A percentile compares a stretch with the other conserved stretches of the same genome.
Conservation (phyloP, 2,113 vertebrate species). For the Redunca redunca region DNA sequence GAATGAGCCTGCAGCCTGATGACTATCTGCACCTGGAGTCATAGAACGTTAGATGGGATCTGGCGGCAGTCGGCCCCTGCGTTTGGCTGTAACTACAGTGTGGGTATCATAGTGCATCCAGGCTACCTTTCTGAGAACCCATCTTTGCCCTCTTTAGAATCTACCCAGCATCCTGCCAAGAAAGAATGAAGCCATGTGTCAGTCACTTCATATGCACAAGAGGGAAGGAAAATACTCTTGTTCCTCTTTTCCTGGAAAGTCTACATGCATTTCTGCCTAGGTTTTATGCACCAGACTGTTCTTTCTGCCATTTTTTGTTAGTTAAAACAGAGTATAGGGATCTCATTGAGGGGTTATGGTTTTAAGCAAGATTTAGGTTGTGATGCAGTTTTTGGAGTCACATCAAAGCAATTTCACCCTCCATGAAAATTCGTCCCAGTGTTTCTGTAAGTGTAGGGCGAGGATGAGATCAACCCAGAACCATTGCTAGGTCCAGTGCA, state of each 20-base stretch:
- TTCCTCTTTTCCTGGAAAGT: not conserved
- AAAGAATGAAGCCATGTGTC: not conserved
- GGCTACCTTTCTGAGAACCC: not conserved
- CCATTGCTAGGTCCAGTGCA: not conserved
- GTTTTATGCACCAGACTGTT: not conserved
- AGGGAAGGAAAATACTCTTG: not conserved
- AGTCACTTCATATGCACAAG: not conserved
- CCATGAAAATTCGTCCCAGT: not conserved
- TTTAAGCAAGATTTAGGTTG: not conserved
- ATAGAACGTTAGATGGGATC: not conserved
- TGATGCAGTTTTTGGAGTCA: not conserved
- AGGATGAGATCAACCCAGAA: not conserved
- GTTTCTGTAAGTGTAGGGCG: not conserved
- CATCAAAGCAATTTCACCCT: not conserved
- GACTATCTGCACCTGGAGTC: not conserved
- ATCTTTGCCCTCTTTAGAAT: not conserved
- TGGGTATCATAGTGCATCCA: not conserved
- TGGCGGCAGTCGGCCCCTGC: not conserved
- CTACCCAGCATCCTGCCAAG: not conserved
- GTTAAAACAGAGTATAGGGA: not conserved
- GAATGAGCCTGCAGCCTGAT: not conserved
- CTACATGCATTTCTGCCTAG: not conserved
- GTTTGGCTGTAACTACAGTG: not conserved
- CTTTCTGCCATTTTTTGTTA: not conserved
- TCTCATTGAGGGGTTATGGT: not conserved